phyloP scores from a whole-genome alignment of 2,797 vertebrate species.

The Harpagifer antarcticus region DNA sequence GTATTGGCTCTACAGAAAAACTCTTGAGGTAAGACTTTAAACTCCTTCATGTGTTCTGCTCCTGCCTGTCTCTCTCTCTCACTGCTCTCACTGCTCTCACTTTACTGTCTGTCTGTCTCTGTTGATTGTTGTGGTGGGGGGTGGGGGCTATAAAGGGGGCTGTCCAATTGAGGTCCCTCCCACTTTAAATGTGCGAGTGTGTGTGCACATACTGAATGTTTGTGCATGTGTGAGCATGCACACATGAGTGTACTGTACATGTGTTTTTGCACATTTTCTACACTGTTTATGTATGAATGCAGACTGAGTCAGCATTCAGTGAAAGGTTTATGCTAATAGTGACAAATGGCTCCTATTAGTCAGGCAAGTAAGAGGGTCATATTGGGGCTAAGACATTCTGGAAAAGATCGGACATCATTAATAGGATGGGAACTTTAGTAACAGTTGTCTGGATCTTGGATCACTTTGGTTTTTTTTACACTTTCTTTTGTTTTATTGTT shows the following conservation, averaged over 20 bases:
- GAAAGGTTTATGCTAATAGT: conserved; percentile 59
- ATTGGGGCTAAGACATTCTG: conserved; percentile 31
- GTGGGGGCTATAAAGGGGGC: conserved; percentile 27
- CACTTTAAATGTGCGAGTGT: conserved; percentile 55
- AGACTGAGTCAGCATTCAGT: conserved; percentile 45
- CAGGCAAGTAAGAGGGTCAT: conserved; percentile 45
- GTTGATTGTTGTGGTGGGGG: conserved; percentile 68
- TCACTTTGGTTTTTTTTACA: not conserved
- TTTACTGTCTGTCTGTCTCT: conserved; percentile 60
- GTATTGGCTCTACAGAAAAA: conserved; percentile 62
- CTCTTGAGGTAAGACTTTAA: conserved; percentile 87
- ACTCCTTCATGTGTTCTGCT: conserved; percentile 42
- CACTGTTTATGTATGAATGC: conserved; percentile 44
- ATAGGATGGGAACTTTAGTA: conserved; percentile 26
- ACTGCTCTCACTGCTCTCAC: conserved; percentile 35
- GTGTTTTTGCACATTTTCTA: conserved; percentile 40
- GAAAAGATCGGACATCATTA: conserved; percentile 10
- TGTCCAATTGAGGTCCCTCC: conserved; percentile 67
- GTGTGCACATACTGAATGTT: conserved; percentile 1
- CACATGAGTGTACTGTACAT: conserved; percentile 24
- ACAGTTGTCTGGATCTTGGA: conserved; percentile 12
- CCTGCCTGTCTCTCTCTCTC: conserved; percentile 61
- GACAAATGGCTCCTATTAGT: conserved; percentile 59
- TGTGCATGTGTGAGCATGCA: conserved; percentile 35
- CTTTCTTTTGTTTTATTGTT: conserved; percentile 20